phyloP scores from a whole-genome alignment of 2,888 invertebrate species.

The Rhogogaster chlorosoma region DNA sequence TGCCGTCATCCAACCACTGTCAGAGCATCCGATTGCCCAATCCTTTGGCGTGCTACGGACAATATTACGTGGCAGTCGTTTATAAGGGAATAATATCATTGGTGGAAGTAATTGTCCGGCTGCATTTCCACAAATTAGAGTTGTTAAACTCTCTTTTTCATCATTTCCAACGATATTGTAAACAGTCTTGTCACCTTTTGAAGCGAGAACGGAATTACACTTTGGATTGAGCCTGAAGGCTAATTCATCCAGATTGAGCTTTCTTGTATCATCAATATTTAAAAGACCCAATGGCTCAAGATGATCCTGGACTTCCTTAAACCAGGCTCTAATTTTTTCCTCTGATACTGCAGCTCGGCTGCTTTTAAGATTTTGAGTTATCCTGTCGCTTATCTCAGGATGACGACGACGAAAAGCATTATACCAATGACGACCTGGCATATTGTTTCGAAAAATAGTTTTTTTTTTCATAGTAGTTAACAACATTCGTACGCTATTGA shows the following conservation, averaged over 20 bases:
- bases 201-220: slow-evolving; percentile 58
- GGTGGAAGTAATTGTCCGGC: slow-evolving; percentile 63
- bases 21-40: slow-evolving; percentile 74
- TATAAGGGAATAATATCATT: slow-evolving; percentile 67
- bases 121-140: slow-evolving; percentile 65
- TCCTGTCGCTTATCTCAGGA: slow-evolving; percentile 56
- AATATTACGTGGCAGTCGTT: slow-evolving; percentile 65
- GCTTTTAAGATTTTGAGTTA: slow-evolving; percentile 58
- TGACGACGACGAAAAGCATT: slow-evolving; percentile 53
- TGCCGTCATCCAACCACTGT: slow-evolving; percentile 76
- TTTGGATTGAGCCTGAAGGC: slow-evolving; percentile 66
- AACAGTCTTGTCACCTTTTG: slow-evolving; percentile 62
- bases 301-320: slow-evolving; percentile 57
- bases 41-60: slow-evolving; percentile 64
- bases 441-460: slow-evolving; percentile 49
- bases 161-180: slow-evolving; percentile 62
- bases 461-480: background rate
- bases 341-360: slow-evolving; percentile 60
- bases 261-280: slow-evolving; percentile 58
- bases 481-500: slow-evolving; percentile 33
- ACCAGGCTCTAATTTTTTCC: slow-evolving; percentile 59
- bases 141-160: slow-evolving; percentile 64
- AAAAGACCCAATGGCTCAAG: slow-evolving; percentile 55
- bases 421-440: slow-evolving; percentile 56
- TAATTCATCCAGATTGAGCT: slow-evolving; percentile 66